Base-by-base conservation (phyloP, 2,797 vertebrate genomes). In the Diplodus puntazzo region DNA sequence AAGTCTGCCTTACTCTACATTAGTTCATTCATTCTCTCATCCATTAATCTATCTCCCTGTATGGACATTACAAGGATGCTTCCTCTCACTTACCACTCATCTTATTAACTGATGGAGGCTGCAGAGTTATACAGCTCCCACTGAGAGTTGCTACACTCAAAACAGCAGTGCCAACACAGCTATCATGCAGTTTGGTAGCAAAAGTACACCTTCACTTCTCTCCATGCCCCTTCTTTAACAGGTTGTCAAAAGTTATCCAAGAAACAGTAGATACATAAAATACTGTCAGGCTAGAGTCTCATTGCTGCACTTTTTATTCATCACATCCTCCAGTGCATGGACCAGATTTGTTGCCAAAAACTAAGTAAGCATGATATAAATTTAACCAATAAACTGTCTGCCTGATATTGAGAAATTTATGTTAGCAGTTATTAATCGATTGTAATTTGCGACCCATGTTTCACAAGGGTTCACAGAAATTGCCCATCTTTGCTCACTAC, bases 21-120 rank as follows among this genome's bases (percentile, higher is more conserved):
- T 77, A 81, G 62, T 85, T 81, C 75, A 90, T 87, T 89, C 87
- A 90, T 84, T 81, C 73, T 80, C 72, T 61, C 75, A 59, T 77
- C 87, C 87, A 86, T 87, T 86, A 75, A 84, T 87, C 69, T 42
- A 52, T 77, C 50, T 30, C 54, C 82, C 83, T 82, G 77, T 73
- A 79, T 73, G 55, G 73, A 57, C 68, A 84, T 82, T 73, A 74
- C 63, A 70, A 69, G 72, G 69, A 85, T 68, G 81, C 72, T 83
- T 83, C 72, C 66, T 55, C 21, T 78, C 70, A 60, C 57, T 86
- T 69, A 73, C 57, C 17, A 42, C 73, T 72, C 46, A 75, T 73
- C 83, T 61, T 79, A 85, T 55, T 71, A 69, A 77, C 69, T 77
- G 45, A 71, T 74, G 69, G 68, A 73, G 42, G 72, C 76, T 79